Percentiles rank a stretch among this genome's conserved stretches.
phyloP scores from a whole-genome alignment of 1,140 invertebrate genomes.

The Orius insidiosus region DNA sequence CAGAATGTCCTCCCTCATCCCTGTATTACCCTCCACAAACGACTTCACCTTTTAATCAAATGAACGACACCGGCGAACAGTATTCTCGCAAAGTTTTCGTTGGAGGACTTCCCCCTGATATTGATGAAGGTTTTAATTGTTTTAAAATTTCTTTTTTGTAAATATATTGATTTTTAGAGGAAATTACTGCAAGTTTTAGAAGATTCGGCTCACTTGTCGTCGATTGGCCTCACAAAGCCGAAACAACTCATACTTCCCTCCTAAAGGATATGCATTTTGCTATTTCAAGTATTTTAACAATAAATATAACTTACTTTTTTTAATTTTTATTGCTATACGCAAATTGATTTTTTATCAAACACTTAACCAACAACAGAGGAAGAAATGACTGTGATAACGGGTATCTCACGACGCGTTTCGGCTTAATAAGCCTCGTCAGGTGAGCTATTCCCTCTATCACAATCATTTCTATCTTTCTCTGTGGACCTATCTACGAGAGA shows the following conservation, averaged over 20 bases:
- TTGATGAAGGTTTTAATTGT: conserved; percentile 94
- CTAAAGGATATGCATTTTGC: conserved; percentile 88
- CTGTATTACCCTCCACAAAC: too few relatives aligned
- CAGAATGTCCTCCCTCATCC: too few relatives aligned
- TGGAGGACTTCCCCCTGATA: conserved; percentile 93
- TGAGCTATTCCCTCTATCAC: too few relatives aligned
- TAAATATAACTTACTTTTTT: neutral
- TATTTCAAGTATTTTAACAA: conserved; percentile 71
- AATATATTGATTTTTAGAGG: conserved; percentile 79
- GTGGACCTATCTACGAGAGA: too few relatives aligned
- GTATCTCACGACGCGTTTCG: too few relatives aligned
- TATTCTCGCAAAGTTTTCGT: conserved; percentile 98
- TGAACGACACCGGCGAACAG: conserved; percentile 76
- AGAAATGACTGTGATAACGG: too few relatives aligned
- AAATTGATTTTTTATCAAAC: too few relatives aligned
- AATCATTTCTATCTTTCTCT: too few relatives aligned
- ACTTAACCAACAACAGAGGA: too few relatives aligned
- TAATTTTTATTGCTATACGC: too few relatives aligned
- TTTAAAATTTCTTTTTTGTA: conserved; percentile 17
- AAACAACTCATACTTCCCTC: conserved; percentile 98
- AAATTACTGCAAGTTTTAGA: conserved; percentile 93
- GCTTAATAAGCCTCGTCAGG: too few relatives aligned
- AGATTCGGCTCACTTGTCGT: conserved; percentile 92
- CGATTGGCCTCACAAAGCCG: conserved; percentile 98
- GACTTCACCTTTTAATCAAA: too few relatives aligned